phyloP scores from a whole-genome alignment of 2,113 vertebrate genomes.

The Hippocampus comes region DNA sequence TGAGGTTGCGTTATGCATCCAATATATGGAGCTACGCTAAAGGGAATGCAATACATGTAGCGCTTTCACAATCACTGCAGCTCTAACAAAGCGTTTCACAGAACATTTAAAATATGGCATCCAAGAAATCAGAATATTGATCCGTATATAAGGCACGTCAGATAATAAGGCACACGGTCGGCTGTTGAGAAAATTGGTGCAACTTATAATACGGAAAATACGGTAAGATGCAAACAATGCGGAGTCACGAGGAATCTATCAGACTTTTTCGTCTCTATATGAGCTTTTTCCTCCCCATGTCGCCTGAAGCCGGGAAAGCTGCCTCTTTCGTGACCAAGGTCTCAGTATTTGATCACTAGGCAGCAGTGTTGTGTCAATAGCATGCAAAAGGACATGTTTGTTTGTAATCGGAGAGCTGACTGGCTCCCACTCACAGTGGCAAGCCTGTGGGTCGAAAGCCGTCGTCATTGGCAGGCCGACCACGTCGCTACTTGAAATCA shows the following conservation, averaged over 20 bases:
- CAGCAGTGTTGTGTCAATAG: constrained; percentile 51
- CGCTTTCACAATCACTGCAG: too few relatives aligned
- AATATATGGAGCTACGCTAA: too few relatives aligned
- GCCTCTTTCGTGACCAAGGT: constrained; percentile 40
- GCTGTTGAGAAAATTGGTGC: too few relatives aligned
- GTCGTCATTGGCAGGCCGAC: constrained; percentile 61
- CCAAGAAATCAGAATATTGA: too few relatives aligned
- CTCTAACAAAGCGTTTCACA: too few relatives aligned
- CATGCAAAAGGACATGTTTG: constrained; percentile 63
- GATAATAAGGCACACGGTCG: too few relatives aligned
- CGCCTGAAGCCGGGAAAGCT: constrained; percentile 16
- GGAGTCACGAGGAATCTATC: not conserved
- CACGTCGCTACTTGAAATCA: constrained; percentile 60
- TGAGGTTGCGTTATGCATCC: too few relatives aligned
- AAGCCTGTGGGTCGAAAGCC: constrained; percentile 60
- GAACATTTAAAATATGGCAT: too few relatives aligned
- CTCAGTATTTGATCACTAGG: constrained; percentile 47
- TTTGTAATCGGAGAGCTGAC: constrained; percentile 52
- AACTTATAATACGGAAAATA: too few relatives aligned
- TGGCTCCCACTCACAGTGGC: constrained; percentile 55
- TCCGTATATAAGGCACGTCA: too few relatives aligned
- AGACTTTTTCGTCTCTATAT: not conserved
- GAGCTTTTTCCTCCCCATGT: not conserved
- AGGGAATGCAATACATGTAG: too few relatives aligned
- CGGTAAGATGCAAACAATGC: not conserved